These are phyloP conservation scores for Bos javanicus DNA, from an alignment of 2,113 vertebrate genomes.

Conservation along the genomic window DNA sequence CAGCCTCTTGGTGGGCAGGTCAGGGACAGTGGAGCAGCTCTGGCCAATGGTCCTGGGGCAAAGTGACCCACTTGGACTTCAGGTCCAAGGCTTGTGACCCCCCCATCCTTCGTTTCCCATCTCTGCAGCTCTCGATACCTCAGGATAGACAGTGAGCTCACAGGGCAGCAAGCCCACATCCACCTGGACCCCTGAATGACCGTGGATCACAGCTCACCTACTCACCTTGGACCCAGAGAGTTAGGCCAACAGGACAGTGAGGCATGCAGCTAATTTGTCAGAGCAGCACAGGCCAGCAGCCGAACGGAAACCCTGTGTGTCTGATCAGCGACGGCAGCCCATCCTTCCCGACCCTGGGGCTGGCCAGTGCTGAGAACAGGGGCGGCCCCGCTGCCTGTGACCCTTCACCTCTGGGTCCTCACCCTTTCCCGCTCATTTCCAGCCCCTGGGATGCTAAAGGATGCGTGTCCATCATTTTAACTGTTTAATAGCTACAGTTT, in stretches of 20 bases:
- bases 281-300: neutral
- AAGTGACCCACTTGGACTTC: neutral
- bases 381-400: too few species aligned
- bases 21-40: neutral
- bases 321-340: rapidly evolving
- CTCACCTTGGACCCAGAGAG: too few species aligned
- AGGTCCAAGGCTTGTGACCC: neutral
- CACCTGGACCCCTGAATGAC: rapidly evolving
- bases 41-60: neutral
- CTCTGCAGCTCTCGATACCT: neutral
- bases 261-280: neutral
- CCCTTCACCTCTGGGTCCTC: neutral
- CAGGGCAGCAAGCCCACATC: rapidly evolving
- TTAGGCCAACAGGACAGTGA: neutral
- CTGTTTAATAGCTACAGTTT: neutral
- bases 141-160: rapidly evolving
- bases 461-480: rapidly evolving
- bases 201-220: rapidly evolving
- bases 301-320: rapidly evolving
- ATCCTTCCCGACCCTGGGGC: neutral
- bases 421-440: rapidly evolving
- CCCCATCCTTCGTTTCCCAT: neutral
- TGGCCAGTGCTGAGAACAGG: neutral
- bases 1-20: neutral
- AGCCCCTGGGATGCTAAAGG: neutral